phyloP scores from a whole-genome alignment of 2,888 invertebrate genomes.

The Hirtodrosophila histrioides region DNA sequence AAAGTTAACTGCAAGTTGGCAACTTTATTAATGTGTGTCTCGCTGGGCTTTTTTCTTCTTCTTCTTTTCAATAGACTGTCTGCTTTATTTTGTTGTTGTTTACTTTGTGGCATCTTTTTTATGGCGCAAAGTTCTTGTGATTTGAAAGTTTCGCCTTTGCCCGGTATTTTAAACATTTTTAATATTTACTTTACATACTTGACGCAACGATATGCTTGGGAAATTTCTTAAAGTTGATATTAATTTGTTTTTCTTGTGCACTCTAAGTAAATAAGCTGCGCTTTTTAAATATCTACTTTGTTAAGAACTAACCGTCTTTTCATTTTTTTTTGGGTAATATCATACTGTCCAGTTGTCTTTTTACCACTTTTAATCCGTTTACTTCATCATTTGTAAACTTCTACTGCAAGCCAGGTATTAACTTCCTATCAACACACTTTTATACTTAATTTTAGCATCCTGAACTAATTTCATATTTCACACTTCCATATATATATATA shows the following conservation, averaged over 20 bases:
- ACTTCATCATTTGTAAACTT: no score
- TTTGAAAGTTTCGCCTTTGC: constrained; percentile 14
- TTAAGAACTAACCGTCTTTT: no score
- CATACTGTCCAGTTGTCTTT: no score
- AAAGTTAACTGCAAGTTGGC: constrained; percentile 73
- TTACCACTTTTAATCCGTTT: no score
- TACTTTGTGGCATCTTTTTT: constrained; percentile 40
- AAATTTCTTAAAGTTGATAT: neutral
- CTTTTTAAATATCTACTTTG: no score
- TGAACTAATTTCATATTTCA: no score
- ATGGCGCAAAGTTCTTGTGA: constrained; percentile 30
- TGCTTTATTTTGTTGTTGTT: constrained; percentile 34
- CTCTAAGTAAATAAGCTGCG: no score
- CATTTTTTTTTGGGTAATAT: no score
- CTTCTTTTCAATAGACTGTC: constrained; percentile 47
- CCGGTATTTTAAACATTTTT: constrained; percentile 19
- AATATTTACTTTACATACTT: constrained; percentile 18
- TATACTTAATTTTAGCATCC: no score
- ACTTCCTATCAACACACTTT: no score
- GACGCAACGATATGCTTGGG: constrained; percentile 7
- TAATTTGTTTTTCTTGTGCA: neutral
- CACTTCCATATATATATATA: no score
- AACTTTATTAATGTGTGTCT: constrained; percentile 74
- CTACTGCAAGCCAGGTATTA: no score
- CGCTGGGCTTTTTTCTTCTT: constrained; percentile 33